Percentiles rank a stretch among this genome's conserved stretches.
These are phyloP conservation scores for Lobophora halterata DNA, from an alignment of 2,888 invertebrate genomes.

Conservation along the genomic window DNA sequence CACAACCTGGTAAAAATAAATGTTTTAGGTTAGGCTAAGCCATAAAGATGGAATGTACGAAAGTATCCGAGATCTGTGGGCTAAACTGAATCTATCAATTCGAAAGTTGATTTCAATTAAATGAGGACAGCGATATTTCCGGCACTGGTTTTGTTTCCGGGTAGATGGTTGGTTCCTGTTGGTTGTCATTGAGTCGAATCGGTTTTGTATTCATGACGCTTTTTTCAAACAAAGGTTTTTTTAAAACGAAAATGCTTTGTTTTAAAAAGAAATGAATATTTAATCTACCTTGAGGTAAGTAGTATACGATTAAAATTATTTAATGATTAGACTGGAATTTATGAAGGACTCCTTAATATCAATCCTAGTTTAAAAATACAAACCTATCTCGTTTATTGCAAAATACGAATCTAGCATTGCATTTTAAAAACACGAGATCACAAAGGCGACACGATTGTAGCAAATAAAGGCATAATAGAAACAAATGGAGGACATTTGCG, in stretches of 20 bases:
- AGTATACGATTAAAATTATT: no score
- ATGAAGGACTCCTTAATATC: no score
- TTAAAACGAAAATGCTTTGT: background rate
- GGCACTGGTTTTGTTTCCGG: constrained; percentile 28
- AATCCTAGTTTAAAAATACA: no score
- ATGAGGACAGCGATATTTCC: constrained; percentile 28
- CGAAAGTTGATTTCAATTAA: constrained; percentile 15
- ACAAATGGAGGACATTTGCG: constrained; percentile 65
- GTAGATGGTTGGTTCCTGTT: constrained; percentile 20
- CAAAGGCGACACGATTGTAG: constrained; percentile 37
- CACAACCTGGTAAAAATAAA: no score
- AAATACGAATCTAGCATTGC: constrained; percentile 15
- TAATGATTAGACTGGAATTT: no score
- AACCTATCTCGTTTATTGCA: background rate
- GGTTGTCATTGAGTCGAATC: constrained; percentile 26
- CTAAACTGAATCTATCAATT: background rate
- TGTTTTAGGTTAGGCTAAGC: no score
- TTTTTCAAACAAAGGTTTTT: constrained; percentile 20
- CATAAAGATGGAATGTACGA: no score
- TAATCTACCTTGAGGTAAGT: no score
- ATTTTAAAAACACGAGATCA: constrained; percentile 9
- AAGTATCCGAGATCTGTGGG: no score
- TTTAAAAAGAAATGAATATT: background rate
- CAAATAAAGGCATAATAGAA: constrained; percentile 59
- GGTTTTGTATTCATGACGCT: constrained; percentile 9